Evolutionary conservation across 2,888 invertebrate species (phyloP).

Genomic region (Lithodes maja): DNA sequence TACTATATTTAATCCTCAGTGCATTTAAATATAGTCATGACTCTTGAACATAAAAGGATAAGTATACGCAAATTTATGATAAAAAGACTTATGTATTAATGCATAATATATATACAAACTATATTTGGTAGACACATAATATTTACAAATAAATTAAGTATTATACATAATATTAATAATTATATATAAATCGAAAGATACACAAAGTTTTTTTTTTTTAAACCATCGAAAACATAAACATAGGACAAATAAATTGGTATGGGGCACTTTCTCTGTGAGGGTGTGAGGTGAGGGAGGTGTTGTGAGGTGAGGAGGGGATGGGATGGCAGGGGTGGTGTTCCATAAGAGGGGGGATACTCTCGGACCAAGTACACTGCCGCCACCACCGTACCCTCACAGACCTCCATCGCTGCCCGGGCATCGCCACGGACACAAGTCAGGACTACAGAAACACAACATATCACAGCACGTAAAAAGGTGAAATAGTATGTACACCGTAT

Average conservation of each 20-base stretch:
- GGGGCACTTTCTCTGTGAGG: conserved; percentile 14
- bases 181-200: conserved; percentile 52
- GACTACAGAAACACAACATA: conserved; percentile 3
- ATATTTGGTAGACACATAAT: conserved; percentile 70
- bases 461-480: neutral
- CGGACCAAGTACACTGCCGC: conserved; percentile 29
- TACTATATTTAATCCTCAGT: no score
- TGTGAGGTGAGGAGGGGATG: neutral
- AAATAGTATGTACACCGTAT: neutral
- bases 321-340: neutral
- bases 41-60: conserved; percentile 3
- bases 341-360: conserved; percentile 62
- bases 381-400: neutral
- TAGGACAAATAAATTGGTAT: conserved; percentile 31
- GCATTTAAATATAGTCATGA: neutral
- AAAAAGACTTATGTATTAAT: conserved; percentile 67
- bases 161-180: conserved; percentile 65
- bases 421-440: neutral
- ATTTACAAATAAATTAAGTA: conserved; percentile 70
- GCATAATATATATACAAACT: conserved; percentile 70
- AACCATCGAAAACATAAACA: conserved; percentile 31
- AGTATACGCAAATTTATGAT: conserved; percentile 49
- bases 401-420: neutral
- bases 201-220: conserved; percentile 21
- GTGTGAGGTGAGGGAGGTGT: neutral